A percentile compares a stretch with the other conserved stretches of the same genome.
These are phyloP conservation scores for Xylophagus ater DNA, from an alignment of 2,888 invertebrate species.

Conservation along the genomic window DNA sequence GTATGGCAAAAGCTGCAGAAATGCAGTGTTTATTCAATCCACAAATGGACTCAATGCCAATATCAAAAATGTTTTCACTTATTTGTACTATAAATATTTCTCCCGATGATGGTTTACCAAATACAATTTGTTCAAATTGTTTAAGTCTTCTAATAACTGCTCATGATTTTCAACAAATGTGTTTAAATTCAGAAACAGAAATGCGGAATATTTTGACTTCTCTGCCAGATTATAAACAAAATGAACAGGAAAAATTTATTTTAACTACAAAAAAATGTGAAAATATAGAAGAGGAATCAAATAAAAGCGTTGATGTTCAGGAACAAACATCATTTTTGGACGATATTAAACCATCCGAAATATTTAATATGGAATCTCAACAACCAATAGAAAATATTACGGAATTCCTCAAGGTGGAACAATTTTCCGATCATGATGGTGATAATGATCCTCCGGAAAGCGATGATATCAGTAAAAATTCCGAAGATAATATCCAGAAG, in stretches of 20 bases:
- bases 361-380: too few species aligned
- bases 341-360: too few species aligned
- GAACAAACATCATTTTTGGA: too few species aligned
- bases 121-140: conserved; percentile 48
- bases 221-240: too few species aligned
- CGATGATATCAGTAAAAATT: too few species aligned
- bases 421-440: conserved; percentile 11
- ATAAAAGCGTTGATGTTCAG: too few species aligned
- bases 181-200: conserved; percentile 38
- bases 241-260: too few species aligned
- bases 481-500: too few species aligned
- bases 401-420: background rate
- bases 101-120: conserved; percentile 47
- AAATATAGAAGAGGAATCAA: too few species aligned
- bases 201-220: too few species aligned
- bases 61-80: conserved; percentile 31
- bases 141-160: conserved; percentile 41
- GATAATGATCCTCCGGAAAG: conserved; percentile 18
- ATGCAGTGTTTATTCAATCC: conserved; percentile 9
- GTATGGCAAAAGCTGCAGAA: conserved; percentile 14
- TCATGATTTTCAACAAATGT: conserved; percentile 42
- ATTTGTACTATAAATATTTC: conserved; percentile 33
- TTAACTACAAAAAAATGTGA: too few species aligned
- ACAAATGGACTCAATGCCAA: conserved; percentile 7
- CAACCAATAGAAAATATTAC: too few species aligned